phyloP scores from a whole-genome alignment of 2,113 vertebrate genomes.

The Eretmochelys imbricata region DNA sequence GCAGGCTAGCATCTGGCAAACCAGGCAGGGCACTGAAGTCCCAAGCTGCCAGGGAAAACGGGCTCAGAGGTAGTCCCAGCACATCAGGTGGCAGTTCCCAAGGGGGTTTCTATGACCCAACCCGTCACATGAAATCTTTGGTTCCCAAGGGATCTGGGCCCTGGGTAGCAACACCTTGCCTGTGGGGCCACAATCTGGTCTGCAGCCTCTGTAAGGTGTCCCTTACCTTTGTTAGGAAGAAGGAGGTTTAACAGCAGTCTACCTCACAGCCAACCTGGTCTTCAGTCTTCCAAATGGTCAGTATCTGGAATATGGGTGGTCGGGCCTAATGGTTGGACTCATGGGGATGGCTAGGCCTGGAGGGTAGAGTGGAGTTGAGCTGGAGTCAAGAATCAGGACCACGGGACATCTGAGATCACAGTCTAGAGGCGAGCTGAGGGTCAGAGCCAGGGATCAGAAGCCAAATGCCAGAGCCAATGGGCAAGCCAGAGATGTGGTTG shows the following conservation, averaged over 20 bases:
- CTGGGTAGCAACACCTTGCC: neutral
- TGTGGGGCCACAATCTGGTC: neutral
- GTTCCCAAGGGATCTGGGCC: neutral
- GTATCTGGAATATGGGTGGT: neutral
- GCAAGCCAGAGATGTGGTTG: neutral
- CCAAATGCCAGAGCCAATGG: neutral
- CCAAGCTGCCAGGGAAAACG: no score
- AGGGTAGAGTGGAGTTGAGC: neutral
- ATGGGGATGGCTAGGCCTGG: neutral
- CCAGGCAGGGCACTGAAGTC: no score
- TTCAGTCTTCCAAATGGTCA: neutral
- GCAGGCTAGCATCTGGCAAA: no score
- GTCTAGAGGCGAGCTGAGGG: neutral
- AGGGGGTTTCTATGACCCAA: no score
- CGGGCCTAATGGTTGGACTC: neutral
- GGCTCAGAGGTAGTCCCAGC: no score
- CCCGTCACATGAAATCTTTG: neutral
- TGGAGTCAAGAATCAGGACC: neutral
- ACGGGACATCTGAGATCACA: neutral
- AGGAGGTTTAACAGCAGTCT: neutral
- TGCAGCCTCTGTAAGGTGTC: neutral
- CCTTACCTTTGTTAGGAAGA: neutral
- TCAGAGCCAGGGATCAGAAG: neutral
- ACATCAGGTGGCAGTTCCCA: no score
- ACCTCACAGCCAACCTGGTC: neutral